phyloP scores from a whole-genome alignment of 2,888 invertebrate species.

The Marronus borbonicus region DNA sequence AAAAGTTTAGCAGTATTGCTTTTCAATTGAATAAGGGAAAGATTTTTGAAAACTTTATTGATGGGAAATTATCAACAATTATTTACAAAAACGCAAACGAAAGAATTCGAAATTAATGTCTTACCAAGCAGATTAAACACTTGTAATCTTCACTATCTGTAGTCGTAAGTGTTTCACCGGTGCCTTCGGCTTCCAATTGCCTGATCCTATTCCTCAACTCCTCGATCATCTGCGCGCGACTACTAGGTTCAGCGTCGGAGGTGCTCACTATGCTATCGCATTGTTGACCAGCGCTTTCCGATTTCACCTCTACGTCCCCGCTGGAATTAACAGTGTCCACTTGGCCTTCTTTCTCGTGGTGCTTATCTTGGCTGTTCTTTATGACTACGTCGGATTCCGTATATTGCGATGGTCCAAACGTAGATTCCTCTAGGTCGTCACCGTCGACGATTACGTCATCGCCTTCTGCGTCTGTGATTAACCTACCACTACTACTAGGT shows the following conservation, averaged over 20 bases:
- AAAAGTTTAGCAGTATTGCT: too few species aligned
- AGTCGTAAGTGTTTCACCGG: slow-evolving; percentile 63
- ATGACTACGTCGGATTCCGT: slow-evolving; percentile 67
- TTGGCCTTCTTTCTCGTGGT: slow-evolving; percentile 61
- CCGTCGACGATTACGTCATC: slow-evolving; percentile 70
- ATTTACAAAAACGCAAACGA: background rate
- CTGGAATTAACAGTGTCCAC: slow-evolving; percentile 69
- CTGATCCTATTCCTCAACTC: slow-evolving; percentile 74
- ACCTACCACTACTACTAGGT: slow-evolving; percentile 65
- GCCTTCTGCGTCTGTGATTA: slow-evolving; percentile 64
- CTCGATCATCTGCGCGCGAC: slow-evolving; percentile 72
- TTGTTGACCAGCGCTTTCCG: slow-evolving; percentile 65
- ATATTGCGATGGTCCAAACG: slow-evolving; percentile 69
- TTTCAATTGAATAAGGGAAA: too few species aligned
- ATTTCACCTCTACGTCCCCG: slow-evolving; percentile 68
- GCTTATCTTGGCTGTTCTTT: slow-evolving; percentile 56
- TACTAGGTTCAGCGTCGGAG: slow-evolving; percentile 70
- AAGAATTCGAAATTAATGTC: slow-evolving; percentile 57
- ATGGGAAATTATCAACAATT: background rate
- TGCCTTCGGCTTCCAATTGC: slow-evolving; percentile 73
- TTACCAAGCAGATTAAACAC: slow-evolving; percentile 84
- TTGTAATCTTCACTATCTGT: slow-evolving; percentile 75
- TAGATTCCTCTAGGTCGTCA: slow-evolving; percentile 67
- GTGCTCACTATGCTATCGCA: slow-evolving; percentile 71
- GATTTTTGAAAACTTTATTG: too few species aligned